Base-by-base conservation (phyloP, 2,113 vertebrate genomes). In the Morone chrysops region DNA sequence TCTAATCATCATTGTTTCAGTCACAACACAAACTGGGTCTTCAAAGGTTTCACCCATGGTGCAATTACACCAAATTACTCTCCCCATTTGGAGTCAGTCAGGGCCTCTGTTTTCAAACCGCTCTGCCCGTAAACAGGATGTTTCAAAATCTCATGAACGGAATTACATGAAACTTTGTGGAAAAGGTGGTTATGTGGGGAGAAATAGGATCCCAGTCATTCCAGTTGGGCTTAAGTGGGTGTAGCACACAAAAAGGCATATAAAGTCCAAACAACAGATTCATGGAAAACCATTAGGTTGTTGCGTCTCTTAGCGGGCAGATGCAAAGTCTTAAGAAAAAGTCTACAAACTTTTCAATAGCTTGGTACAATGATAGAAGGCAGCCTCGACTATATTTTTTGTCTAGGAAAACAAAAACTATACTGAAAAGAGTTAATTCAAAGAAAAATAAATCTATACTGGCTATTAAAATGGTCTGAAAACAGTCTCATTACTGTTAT, bases 41-140 rank as follows among this genome's bases (percentile, higher is more conserved):
- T 96, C 96, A 96, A 96, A 96, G 96, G 93, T 36, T 93, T 96
- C 93, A 92, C 67, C 90, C 94, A 83, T 85, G 57, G 50, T 81
- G 89, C 95, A 95, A 95, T 96, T 95, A 96, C 93, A 82, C 82
- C 90, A 95, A 94, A 96, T 90, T 81, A 85, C 81, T 78, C 74
- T 80, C 83, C 59, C 80, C 78, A 83, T 79, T 80, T 76, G 69
- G 85, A 89, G 73, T 82, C 72, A 63, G 56, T 75, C 61, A 65
- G 53, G 69, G 76, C 59, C 5, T 86, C 65, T 51, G 83, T 71
- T 77, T 85, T 47, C 59, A 47, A 3, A 66, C 59, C 53, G 1
- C 18, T 60, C 62, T 43, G 80, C 56, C 76, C 67, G 66, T 61
- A 83, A 78, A 91, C 87, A 87, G 81, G 79, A 90, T 81, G 78